Base-by-base conservation (phyloP, 37 sponge, comb jelly and placozoan species). In the Chondrilla cf. caribensis region DNA sequence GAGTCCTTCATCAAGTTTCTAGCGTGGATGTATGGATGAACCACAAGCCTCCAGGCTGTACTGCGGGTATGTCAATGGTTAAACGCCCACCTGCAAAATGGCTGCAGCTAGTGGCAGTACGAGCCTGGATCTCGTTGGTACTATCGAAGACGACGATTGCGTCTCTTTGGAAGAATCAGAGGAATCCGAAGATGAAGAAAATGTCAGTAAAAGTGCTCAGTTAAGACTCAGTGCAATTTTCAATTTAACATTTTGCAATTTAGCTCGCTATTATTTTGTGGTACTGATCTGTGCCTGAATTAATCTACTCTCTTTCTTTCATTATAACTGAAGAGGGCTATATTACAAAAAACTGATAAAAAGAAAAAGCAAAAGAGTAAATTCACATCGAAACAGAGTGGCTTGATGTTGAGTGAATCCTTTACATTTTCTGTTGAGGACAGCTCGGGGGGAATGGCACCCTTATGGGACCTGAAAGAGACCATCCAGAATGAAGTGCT, bases 71-170 rank as follows among this genome's bases (percentile, higher is more conserved):
- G 3, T n/a, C 25, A 26, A 26, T 59, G 60, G 11, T 47, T 11
- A 47, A 47, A 11, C 51, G 11, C 51, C 9, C 11, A 11, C 6
- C 51, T 47, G 6, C 6, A 47, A 47, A 47, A 47, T 47, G 51
- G 51, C 51, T 47, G 51, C 51, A 47, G 51, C 51, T 11, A n/a
- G n/a, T n/a, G n/a, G n/a, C n/a, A n/a, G n/a, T n/a, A n/a, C n/a
- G n/a, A n/a, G n/a, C n/a, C 6, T 47, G 51, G 82, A 82, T 31
- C 79, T 96, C 55, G 43, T 90, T 1, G 70, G 80, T 3, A 96
- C 96, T 2, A 91, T 96, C 25, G 94, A 96, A 41, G 96, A 96
- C n/a, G 89, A 88, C 38, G 84, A 87, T 2, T 75, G 43, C 24
- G 54, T 87, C 8, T 42, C 70, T 60, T 87, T 83, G 35, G 86